Evolutionary conservation across 2,888 invertebrate species (phyloP).

Genomic region (Drosophila austrosaltans): DNA sequence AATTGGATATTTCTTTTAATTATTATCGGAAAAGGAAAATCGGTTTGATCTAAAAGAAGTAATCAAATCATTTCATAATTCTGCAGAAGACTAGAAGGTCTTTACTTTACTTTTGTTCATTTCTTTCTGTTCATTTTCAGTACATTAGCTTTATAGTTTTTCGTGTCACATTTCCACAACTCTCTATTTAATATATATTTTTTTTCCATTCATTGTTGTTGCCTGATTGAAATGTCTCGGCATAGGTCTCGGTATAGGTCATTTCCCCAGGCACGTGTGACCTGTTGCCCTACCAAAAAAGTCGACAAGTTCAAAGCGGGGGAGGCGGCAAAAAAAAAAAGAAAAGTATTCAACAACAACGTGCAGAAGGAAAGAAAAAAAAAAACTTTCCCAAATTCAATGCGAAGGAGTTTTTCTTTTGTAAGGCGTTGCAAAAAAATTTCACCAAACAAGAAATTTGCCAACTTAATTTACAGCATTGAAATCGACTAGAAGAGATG

Average conservation of each 20-base stretch:
- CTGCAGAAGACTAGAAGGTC: no score
- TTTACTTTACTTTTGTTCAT: no score
- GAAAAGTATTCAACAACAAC: neutral
- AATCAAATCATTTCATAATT: no score
- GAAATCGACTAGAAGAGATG: constrained; percentile 35
- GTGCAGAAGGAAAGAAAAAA: neutral
- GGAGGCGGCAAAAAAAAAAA: no score
- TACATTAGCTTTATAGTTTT: no score
- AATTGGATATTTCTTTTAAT: no score
- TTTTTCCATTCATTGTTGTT: neutral
- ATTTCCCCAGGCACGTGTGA: constrained; percentile 15
- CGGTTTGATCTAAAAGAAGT: no score
- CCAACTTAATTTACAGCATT: constrained; percentile 76
- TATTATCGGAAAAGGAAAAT: no score
- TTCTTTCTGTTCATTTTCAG: no score
- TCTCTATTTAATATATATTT: neutral
- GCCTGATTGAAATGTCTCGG: constrained; percentile 5
- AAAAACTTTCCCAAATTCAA: constrained; percentile 31
- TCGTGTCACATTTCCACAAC: neutral
- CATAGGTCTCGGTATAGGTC: neutral
- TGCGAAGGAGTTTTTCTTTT: constrained; percentile 32
- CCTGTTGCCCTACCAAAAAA: constrained; percentile 15
- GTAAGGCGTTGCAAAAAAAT: constrained; percentile 38
- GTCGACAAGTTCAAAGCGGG: no score
- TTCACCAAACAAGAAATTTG: constrained; percentile 71